Evolutionary conservation across 2,888 invertebrate species (phyloP), one percentile per base, ranked within the genome.

Genomic region (Pediacus dermestoides): DNA sequence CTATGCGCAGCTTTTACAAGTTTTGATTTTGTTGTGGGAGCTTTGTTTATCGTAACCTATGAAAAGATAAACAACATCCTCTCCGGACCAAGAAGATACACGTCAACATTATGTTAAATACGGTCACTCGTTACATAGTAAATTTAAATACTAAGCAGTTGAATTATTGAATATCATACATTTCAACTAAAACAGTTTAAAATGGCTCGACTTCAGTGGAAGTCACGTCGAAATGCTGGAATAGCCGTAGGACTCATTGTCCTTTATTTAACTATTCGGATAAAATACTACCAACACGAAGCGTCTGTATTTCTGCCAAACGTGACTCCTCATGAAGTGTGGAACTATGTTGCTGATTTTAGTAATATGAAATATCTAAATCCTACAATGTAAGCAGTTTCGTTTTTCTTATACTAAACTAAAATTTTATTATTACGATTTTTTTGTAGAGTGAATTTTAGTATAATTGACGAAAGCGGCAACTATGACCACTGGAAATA

Each of bases 291-390:
- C 48, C 63, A 67, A 39, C 72, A 72, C 54, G 61, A 69, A 57
- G 65, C 68, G 46, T 74, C 76, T 49, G 70, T 70, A 33, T 66
- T 70, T 46, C 70, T 85, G 51, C 62, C 67, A 18, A 72, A 78
- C 49, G 67, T 74, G 1, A 71, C 74, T 54, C 77, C 85, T 10
- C 74, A 74, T 55, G 70, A 69, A 15, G 78, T 81, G 16, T 85
- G 85, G 84, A 82, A 83, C 63, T 84, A 75, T 65, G 77, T 84
- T n/a, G 80, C 84, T 1, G 85, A 85, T 67, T 85, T 85, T 55
- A 81, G 77, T 55, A 83, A 85, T 61, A 80, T 82, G 77, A 77
- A 77, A 55, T 70, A 73, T 48, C 68, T 85, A 16, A 84, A 85
- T 67, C 84, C 84, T 10, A 80, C 82, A 10, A 80, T 85, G 85